Conservation (phyloP, 1,140 invertebrate genomes). For the Ips typographus region DNA sequence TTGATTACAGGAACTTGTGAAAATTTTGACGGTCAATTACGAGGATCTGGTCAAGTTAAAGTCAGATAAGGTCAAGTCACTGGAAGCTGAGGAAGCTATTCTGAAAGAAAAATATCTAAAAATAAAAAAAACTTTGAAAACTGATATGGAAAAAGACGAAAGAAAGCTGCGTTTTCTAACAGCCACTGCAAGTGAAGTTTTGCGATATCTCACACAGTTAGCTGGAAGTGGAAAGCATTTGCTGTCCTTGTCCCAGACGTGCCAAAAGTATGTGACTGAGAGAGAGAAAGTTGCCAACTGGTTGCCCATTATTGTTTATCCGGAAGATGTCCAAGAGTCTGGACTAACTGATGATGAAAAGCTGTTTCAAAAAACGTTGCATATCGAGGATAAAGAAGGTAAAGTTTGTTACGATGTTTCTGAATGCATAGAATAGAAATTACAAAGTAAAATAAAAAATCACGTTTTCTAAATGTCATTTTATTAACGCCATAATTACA, state of each 20-base stretch:
- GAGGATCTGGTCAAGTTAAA: constrained; percentile 13
- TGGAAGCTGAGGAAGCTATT: constrained; percentile 23
- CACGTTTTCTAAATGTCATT: no score
- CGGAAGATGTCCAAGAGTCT: background rate
- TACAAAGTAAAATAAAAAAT: no score
- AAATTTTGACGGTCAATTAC: constrained; percentile 29
- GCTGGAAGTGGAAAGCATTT: constrained; percentile 41
- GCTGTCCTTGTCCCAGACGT: constrained; percentile 38
- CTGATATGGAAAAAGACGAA: constrained; percentile 41
- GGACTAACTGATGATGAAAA: constrained; percentile 29
- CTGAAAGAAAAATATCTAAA: constrained; percentile 28
- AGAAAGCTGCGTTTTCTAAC: constrained; percentile 40
- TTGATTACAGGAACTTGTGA: constrained; percentile 36
- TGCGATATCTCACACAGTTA: constrained; percentile 38
- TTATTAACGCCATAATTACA: no score
- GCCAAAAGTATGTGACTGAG: constrained; percentile 46
- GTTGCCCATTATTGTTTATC: constrained; percentile 14
- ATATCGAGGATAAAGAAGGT: background rate
- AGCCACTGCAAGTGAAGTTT: constrained; percentile 31
- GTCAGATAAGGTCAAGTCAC: constrained; percentile 23
- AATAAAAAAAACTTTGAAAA: constrained; percentile 30
- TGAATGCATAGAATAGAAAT: no score
- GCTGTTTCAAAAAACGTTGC: constrained; percentile 11
- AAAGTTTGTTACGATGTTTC: no score
- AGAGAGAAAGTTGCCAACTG: constrained; percentile 40